phyloP scores from a whole-genome alignment of 1,140 invertebrate genomes.

The Nomia melanderi region DNA sequence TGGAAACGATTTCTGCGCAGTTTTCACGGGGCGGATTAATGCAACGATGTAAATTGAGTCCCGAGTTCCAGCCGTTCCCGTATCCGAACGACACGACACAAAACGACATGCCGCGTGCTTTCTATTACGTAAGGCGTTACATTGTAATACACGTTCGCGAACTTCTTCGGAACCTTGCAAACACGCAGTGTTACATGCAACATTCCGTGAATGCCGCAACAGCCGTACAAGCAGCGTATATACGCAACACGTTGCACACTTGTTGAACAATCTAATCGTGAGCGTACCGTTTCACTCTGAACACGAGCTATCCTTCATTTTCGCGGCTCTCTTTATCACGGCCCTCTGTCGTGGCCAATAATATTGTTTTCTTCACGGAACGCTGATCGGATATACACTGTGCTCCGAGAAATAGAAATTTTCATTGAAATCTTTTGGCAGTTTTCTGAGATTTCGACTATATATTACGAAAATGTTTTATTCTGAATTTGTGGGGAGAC shows the following conservation, averaged over 20 bases:
- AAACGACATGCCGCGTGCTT: constrained; percentile 3
- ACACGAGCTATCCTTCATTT: constrained; percentile 37
- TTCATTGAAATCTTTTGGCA: too few species aligned
- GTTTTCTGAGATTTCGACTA: too few species aligned
- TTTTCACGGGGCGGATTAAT: too few species aligned
- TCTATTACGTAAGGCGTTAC: constrained; percentile 31
- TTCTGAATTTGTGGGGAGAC: too few species aligned
- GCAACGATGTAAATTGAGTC: background rate
- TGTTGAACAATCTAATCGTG: constrained; percentile 32
- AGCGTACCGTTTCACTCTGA: constrained; percentile 28
- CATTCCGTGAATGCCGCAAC: constrained; percentile 31
- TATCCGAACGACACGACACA: background rate
- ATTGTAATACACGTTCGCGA: constrained; percentile 34
- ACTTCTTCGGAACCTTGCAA: constrained; percentile 28
- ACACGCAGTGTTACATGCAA: constrained; percentile 38
- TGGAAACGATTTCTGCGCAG: background rate
- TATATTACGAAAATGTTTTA: too few species aligned
- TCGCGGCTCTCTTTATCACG: constrained; percentile 37
- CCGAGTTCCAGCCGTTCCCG: background rate
- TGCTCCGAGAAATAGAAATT: too few species aligned
- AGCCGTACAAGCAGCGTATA: constrained; percentile 19
- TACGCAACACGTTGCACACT: constrained; percentile 24
- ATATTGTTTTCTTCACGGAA: background rate
- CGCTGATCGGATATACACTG: background rate
- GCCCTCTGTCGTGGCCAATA: background rate